These are phyloP conservation scores for Acleris holmiana DNA, from an alignment of 2,888 invertebrate species.

Conservation along the genomic window DNA sequence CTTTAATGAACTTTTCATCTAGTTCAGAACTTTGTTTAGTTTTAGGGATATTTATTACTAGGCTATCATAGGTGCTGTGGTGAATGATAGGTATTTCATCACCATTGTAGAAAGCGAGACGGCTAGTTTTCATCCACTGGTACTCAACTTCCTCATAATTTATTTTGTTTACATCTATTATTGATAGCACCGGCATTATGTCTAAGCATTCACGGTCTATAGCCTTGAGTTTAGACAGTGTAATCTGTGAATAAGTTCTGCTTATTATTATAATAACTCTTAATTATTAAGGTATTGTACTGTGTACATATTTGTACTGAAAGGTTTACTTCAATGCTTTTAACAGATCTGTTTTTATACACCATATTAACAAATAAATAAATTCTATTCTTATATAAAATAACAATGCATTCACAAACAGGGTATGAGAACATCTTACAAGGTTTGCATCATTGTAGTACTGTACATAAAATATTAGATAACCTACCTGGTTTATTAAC, in stretches of 20 bases:
- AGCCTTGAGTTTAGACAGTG: conserved; percentile 50
- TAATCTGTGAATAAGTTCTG: conserved; percentile 55
- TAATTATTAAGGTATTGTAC: too few species aligned
- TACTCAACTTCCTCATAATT: conserved; percentile 62
- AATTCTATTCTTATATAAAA: too few species aligned
- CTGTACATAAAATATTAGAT: too few species aligned
- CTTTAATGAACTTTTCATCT: conserved; percentile 42
- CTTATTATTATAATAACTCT: too few species aligned
- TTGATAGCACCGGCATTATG: conserved; percentile 58
- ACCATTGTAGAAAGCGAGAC: conserved; percentile 45
- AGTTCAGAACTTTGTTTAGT: conserved; percentile 26
- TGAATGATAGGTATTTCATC: conserved; percentile 56
- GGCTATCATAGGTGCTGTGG: conserved; percentile 56
- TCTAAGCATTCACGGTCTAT: conserved; percentile 54
- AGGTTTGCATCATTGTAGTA: too few species aligned
- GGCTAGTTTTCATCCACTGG: conserved; percentile 60
- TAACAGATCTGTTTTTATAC: too few species aligned
- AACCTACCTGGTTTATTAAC: too few species aligned
- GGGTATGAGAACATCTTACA: too few species aligned
- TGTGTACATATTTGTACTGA: too few species aligned
- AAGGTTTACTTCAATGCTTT: too few species aligned
- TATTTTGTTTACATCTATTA: conserved; percentile 50
- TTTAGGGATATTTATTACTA: conserved; percentile 48
- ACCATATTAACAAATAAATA: too few species aligned
- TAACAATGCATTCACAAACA: too few species aligned